Conservation (phyloP, 2,113 vertebrate genomes). For the Rhinolophus ferrumequinum region DNA sequence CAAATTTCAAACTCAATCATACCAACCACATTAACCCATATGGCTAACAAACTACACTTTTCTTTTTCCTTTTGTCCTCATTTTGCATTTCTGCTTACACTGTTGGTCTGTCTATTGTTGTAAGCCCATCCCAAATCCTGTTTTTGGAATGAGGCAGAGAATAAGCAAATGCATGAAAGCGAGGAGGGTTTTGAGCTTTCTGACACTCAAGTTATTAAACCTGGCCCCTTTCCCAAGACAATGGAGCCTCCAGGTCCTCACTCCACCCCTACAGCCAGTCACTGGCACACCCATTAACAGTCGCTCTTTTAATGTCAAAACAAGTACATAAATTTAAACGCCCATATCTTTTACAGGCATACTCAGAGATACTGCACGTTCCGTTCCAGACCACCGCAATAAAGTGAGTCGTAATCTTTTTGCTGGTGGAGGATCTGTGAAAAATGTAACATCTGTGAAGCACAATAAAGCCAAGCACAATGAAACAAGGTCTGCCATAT, state of each 20-base stretch:
- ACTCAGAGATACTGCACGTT: not conserved
- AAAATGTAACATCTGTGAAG: not conserved
- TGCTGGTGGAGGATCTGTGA: not conserved
- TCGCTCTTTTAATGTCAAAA: not conserved
- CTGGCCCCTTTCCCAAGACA: not conserved
- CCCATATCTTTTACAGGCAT: not conserved
- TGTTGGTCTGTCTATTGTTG: not conserved
- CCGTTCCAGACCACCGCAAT: not conserved
- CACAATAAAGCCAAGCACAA: not conserved
- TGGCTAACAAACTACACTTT: not conserved
- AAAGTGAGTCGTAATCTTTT: not conserved
- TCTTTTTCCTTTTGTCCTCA: not conserved
- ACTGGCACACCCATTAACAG: not conserved
- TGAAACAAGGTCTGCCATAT: not conserved
- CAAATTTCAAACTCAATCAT: slow-evolving; percentile 37
- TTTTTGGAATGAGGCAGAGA: slow-evolving; percentile 33
- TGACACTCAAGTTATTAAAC: not conserved
- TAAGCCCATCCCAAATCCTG: slow-evolving; percentile 22
- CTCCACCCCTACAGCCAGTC: not conserved
- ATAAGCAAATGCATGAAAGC: not conserved
- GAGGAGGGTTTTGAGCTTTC: not conserved
- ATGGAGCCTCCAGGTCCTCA: not conserved
- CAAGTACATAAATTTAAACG: slow-evolving; percentile 18
- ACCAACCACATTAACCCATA: not conserved
- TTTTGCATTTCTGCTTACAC: not conserved